Conservation (phyloP, 2,888 invertebrate genomes). For the Chrysina gloriosa region DNA sequence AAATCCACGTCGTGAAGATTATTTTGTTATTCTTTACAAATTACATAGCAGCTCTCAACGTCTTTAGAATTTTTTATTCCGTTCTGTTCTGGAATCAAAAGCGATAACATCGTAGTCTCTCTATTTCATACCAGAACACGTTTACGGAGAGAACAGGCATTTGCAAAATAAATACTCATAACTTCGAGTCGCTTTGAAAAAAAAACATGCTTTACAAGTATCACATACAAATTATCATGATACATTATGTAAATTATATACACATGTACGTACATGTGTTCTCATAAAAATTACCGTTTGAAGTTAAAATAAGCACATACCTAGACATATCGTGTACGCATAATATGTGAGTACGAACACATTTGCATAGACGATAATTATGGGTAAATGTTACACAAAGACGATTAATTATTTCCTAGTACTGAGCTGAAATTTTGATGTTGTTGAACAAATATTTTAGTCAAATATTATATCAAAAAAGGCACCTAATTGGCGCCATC, state of each 20-base stretch:
- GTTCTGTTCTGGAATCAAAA: not conserved
- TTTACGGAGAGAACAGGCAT: not conserved
- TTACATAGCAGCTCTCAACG: too few relatives aligned
- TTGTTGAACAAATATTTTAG: constrained; percentile 1
- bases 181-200: not conserved
- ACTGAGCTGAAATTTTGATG: not conserved
- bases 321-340: not conserved
- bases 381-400: not conserved
- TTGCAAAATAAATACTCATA: not conserved
- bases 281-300: constrained; percentile 10
- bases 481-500: constrained; percentile 6
- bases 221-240: not conserved
- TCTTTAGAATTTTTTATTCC: not conserved
- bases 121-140: not conserved
- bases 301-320: constrained; percentile 10
- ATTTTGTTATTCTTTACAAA: too few relatives aligned
- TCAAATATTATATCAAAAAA: constrained; percentile 19
- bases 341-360: constrained; percentile 6
- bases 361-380: not conserved
- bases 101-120: not conserved
- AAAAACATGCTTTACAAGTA: not conserved
- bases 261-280: not conserved
- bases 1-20: too few relatives aligned
- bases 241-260: constrained; percentile 9
- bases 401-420: not conserved